Base-by-base conservation (phyloP, 2,113 vertebrate genomes). In the Aspiorhynchus laticeps region DNA sequence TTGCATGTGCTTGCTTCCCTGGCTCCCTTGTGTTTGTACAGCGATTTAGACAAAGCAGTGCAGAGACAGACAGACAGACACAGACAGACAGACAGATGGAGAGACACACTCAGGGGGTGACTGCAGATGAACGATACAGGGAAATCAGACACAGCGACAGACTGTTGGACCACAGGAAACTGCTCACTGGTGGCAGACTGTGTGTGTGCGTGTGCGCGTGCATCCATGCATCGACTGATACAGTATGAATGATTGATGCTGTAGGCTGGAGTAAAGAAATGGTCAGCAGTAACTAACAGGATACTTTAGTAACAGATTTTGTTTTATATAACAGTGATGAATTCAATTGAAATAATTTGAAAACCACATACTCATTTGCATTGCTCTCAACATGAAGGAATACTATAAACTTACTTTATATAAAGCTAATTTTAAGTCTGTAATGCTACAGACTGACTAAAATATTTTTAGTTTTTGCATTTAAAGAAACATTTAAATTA, bases 151-250 rank as follows among this genome's bases (percentile, higher is more conserved):
- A 90, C 74, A 38, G 85, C 67, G 77, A 87, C 90, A 90, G 88
- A 88, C 87, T 85, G 88, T 71, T 48, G 83, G 56, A 84, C 86
- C 86, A 87, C 88, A 84, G 88, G 88, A 61, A 86, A 31, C 51
- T 28, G 17, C 33, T 33, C 71, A 33, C 46, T 21, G 71, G 67
- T 67, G 73, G 77, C 31, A 71, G 80, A 86, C 76, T 67, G 43
- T 38, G 48, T 73, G 38, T 83, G 78, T 73, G 63, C 5, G 46
- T 12, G 69, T 1, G 43, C 12, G 74, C 59, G 61, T 48, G 24
- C n/a, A n/a, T 21, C 21, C 69, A 41, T 67, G 69, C 33, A 36
- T 53, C 6, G 14, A 73, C 83, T 81, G 14, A 14, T 11, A 61
- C 56, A 61, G 56, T 61, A 46, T 86, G 73, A 75, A 86, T 88